Evolutionary conservation across 2,113 vertebrate species (phyloP), one percentile per base, ranked within the genome.

Genomic region (Rhombomys opimus): DNA sequence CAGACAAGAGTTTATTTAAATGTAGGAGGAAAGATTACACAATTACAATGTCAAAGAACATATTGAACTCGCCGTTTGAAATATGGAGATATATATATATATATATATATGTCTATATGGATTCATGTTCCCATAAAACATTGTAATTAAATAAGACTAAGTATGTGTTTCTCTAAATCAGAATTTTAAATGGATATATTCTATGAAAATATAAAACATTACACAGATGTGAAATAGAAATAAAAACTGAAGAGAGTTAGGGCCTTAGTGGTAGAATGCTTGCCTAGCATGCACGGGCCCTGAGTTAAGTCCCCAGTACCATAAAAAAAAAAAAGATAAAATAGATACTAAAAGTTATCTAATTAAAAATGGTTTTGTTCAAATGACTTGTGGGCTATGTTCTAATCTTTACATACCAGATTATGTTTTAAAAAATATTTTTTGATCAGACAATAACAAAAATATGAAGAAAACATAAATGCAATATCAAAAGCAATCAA

Each of bases 1-100:
- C 70, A 94, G 13, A 90, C 52, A 61, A n/a, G 67, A 67, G 15
- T 81, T 95, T 91, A 89, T 87, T 89, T 94, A 54, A 90, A n/a
- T 76, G 32, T 67, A 67, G 10, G 7, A 78, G 5, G 46, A n/a
- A 93, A 94, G n/a, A 87, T 54, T 72, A 89, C 72, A 78, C 7
- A 73, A 73, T 72, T 73, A 77, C 38, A 75, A 78, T 90, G 32
- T 73, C 57, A 84, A 87, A 94, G 22, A 11, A 25, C 54, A 90
- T 59, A n/a, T 52, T 84, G 61, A 95, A 75, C 38, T 10, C 15
- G 65, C 38, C 7, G 17, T 85, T 65, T 85, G 52, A n/a, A 61
- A 63, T 38, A 35, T n/a, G 20, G 46, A 67, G 27, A 20, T 5
- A 14, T 41, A 84, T 4, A 41, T 30, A 76, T 4, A 23, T 25